Base-by-base conservation (phyloP, 2,888 invertebrate genomes). In the Luperina nickerlii region DNA sequence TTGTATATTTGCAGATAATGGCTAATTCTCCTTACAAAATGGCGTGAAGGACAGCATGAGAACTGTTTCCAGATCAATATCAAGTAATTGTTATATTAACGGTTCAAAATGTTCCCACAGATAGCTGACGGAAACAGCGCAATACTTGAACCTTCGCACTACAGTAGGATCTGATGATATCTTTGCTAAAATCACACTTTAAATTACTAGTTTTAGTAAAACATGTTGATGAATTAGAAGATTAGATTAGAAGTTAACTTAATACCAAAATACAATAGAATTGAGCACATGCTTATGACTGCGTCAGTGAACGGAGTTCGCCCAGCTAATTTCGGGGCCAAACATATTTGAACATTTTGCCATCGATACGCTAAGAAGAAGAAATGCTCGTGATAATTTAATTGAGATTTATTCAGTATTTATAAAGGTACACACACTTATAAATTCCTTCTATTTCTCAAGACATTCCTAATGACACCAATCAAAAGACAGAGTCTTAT, bases 51-150 rank as follows among this genome's bases (percentile, higher is more conserved):
- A 85, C 76, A 72, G 66, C 87, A 79, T 91, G 91, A 86, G 91
- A 91, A 92, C 88, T 32, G 78, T 77, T 83, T 54, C 54, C 48
- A 90, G 90, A 92, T 91, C 84, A 57, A 87, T 90, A 91, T 92
- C 92, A 75, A 38, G 78, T 91, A 84, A 92, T 91, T 91, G 91
- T 89, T 85, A 84, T 82, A 87, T 80, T 86, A 86, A 79, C 73
- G 20, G 74, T 82, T 74, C 71, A 66, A 67, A 45, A 48, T n/a
- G 70, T 86, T 86, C 86, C 87, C 86, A 86, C 87, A 67, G 68
- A 83, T 78, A 78, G 65, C 15, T 76, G 76, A 67, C 76, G 76
- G 78, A 76, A 48, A 81, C 48, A 67, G 69, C 78, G 87, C 85
- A 87, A 87, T 67, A 85, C 68, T 79, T 54, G 45, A 86, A 78